phyloP scores from a whole-genome alignment of 2,113 vertebrate species.

The Meleagris gallopavo region DNA sequence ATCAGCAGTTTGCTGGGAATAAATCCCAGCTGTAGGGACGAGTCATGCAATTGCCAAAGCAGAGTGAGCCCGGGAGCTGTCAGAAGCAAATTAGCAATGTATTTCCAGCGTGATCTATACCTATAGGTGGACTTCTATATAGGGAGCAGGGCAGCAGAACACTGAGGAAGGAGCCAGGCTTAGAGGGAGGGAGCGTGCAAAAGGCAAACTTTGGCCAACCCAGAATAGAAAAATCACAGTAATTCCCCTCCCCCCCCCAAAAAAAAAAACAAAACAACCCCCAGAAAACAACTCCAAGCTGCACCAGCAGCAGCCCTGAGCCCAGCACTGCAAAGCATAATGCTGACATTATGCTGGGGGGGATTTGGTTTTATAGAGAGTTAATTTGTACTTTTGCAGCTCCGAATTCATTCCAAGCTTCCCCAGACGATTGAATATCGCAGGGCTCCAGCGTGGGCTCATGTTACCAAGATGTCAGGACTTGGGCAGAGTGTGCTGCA shows the following conservation, averaged over 20 bases:
- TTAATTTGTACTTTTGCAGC: background rate
- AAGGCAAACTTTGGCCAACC: background rate
- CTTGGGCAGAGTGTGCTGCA: fast-evolving
- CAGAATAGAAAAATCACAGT: background rate
- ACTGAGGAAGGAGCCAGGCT: fast-evolving
- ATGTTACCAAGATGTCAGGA: fast-evolving
- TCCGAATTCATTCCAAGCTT: background rate
- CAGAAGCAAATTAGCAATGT: background rate
- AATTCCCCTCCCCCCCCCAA: background rate
- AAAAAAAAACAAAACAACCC: too few species aligned
- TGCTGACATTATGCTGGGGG: fast-evolving
- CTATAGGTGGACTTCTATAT: background rate
- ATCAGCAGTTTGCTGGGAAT: background rate
- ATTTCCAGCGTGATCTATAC: background rate
- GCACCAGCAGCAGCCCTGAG: background rate
- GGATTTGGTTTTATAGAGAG: background rate
- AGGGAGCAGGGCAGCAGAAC: background rate
- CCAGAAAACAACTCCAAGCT: background rate
- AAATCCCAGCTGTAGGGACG: background rate
- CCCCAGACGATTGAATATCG: background rate
- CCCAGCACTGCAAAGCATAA: background rate
- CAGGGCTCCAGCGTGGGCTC: background rate
- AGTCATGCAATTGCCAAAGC: background rate
- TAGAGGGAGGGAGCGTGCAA: background rate
- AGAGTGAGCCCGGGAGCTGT: fast-evolving